Evolutionary conservation across 2,888 invertebrate species (phyloP), one percentile per base, ranked within the genome.

Genomic region (Brachyptera risi): DNA sequence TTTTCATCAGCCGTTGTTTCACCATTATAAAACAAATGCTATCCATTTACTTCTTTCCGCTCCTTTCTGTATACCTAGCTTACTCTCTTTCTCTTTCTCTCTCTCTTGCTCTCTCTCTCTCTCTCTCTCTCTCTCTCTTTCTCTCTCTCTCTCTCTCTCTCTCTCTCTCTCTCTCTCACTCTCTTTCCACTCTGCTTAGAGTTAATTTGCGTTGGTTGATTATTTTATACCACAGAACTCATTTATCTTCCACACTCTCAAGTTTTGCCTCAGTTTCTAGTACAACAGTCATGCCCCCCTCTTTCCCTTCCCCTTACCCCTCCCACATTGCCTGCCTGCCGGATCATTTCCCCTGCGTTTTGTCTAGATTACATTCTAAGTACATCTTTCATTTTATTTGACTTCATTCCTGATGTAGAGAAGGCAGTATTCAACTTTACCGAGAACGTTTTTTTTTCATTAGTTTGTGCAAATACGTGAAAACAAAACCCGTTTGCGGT

Each of bases 341-440:
- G 3, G 2, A 11, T 21, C 2, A 44, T 44, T 44, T 44, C 44
- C 44, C 44, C 11, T 17, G 44, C 44, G 44, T 17, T 44, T 44
- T 44, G 44, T 44, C 44, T n/a, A 44, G 44, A 44, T 44, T 44
- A 44, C 44, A 21, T 44, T 44, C 44, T 40, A 44, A 5, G 44
- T 44, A 17, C 17, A 44, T 44, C n/a, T 11, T 44, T 44, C 44
- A 44, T 44, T 44, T 44, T 21, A 19, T 19, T 44, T 44, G 5
- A 4, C 17, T 44, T 44, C 44, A 19, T 7, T 44, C 21, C 21
- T 44, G 11, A 44, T 44, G 2, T 44, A 19, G 21, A 13, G 40
- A 38, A 15, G 17, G 13, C 17, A 38, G 40, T 38, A 38, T n/a
- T n/a, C n/a, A n/a, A n/a, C n/a, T n/a, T n/a, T 17, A 17, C 40